Percentiles rank a stretch among this genome's conserved stretches.
These are phyloP conservation scores for Paragorgia papillata DNA, from an alignment of 92 coral and sea anemone species.

Conservation along the genomic window DNA sequence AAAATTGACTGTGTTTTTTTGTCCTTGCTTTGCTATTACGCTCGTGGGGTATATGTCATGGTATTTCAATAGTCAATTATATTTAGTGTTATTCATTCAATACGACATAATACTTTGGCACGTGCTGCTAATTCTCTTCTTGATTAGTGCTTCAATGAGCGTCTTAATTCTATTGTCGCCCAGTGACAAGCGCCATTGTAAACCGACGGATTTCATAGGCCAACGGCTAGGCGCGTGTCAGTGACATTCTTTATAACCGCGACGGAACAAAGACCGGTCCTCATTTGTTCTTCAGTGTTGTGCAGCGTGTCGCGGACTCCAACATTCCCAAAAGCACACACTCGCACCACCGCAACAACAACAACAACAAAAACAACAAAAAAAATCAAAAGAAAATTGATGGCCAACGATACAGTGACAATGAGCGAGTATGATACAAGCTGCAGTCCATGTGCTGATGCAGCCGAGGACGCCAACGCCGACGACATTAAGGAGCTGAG, in stretches of 20 bases:
- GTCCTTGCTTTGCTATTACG: no score
- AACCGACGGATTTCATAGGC: slow-evolving; percentile 29
- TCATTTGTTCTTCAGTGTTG: slow-evolving; percentile 8
- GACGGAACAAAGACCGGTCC: slow-evolving; percentile 24
- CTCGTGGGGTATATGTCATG: background rate
- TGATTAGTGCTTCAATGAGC: slow-evolving; percentile 22
- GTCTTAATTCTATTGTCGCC: slow-evolving; percentile 13
- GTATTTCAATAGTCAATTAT: background rate
- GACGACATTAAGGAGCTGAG: background rate
- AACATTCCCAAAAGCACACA: slow-evolving; percentile 8
- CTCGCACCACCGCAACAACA: slow-evolving; percentile 9
- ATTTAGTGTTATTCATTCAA: slow-evolving; percentile 2
- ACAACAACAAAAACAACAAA: background rate
- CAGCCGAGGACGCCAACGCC: background rate
- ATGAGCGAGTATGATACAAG: slow-evolving; percentile 17
- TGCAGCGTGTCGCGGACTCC: slow-evolving; percentile 3
- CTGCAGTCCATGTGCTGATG: slow-evolving; percentile 15
- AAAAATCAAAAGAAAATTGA: background rate
- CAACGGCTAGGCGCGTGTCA: slow-evolving; percentile 23
- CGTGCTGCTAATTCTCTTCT: slow-evolving; percentile 10
- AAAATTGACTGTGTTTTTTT: background rate
- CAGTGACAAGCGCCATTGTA: slow-evolving; percentile 34
- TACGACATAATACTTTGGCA: slow-evolving; percentile 1
- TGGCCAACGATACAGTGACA: slow-evolving; percentile 12
- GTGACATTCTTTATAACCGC: slow-evolving; percentile 16